Evolutionary conservation across 1,140 invertebrate species (phyloP).

Genomic region (Solen grandis): DNA sequence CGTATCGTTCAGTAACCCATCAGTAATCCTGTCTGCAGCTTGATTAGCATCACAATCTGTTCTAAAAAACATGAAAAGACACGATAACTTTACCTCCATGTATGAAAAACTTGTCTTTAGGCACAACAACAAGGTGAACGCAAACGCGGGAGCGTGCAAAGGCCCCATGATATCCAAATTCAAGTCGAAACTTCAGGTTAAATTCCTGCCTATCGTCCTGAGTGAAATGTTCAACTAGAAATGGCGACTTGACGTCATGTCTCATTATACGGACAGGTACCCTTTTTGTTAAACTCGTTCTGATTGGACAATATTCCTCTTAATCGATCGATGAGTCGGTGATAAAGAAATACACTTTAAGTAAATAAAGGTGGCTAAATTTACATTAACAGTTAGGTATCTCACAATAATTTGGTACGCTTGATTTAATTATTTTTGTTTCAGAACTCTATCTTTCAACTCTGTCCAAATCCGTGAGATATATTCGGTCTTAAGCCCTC

Average conservation of each 20-base stretch:
- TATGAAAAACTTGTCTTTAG: constrained; percentile 64
- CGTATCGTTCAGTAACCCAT: too few species aligned
- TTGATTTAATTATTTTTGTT: neutral
- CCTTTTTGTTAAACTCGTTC: constrained; percentile 5
- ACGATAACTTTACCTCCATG: constrained; percentile 58
- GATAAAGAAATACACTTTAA: too few species aligned
- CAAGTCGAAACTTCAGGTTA: constrained; percentile 26
- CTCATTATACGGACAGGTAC: constrained; percentile 43
- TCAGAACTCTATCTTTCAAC: neutral
- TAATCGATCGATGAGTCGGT: too few species aligned
- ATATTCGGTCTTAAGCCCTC: too few species aligned
- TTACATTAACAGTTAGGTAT: too few species aligned
- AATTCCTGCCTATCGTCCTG: neutral
- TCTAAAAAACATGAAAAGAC: constrained; percentile 12
- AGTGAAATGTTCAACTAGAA: constrained; percentile 3
- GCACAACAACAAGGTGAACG: constrained; percentile 51
- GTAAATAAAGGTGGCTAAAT: too few species aligned
- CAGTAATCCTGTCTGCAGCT: too few species aligned
- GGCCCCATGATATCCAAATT: constrained; percentile 55
- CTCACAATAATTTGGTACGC: too few species aligned
- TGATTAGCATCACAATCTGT: constrained; percentile 40
- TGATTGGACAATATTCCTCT: constrained; percentile 39
- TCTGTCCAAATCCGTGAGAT: neutral
- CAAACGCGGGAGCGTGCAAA: constrained; percentile 56
- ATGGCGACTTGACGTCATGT: constrained; percentile 59